Conservation (phyloP, 1,140 invertebrate genomes). For the Charaxes varanes region DNA sequence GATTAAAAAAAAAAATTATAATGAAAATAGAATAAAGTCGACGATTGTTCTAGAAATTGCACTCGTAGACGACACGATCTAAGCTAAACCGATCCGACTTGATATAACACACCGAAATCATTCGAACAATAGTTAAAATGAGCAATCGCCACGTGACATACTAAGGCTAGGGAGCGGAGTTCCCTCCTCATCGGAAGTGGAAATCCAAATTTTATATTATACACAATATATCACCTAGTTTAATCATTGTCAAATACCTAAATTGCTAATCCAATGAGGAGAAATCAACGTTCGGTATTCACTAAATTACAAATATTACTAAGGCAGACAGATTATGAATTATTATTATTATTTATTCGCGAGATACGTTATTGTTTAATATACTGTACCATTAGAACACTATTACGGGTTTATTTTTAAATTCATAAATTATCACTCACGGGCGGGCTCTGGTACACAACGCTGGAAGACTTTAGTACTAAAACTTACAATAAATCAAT, state of each 20-base stretch:
- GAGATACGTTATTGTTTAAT: slow-evolving; percentile 13
- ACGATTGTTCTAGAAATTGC: slow-evolving; percentile 13
- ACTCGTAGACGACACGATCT: slow-evolving; percentile 15
- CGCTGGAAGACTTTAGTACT: no score
- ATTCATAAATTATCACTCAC: no score
- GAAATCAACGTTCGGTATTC: slow-evolving; percentile 3
- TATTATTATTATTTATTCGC: no score
- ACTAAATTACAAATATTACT: slow-evolving; percentile 19
- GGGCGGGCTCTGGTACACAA: no score
- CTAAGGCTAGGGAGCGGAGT: no score
- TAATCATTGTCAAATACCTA: slow-evolving; percentile 12
- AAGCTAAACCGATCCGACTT: slow-evolving; percentile 10
- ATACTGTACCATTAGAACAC: not conserved
- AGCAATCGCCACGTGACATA: slow-evolving; percentile 14
- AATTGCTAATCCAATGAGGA: slow-evolving; percentile 6
- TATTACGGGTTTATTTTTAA: not conserved
- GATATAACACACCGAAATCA: slow-evolving; percentile 6
- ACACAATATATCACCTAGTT: slow-evolving; percentile 2
- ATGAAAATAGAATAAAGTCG: not conserved
- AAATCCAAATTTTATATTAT: no score
- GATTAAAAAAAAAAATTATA: slow-evolving; percentile 4
- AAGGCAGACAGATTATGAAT: no score
- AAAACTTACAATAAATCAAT: no score
- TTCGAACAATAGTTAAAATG: slow-evolving; percentile 15
- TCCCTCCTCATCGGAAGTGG: no score